Base-by-base conservation (phyloP, 2,797 vertebrate species). In the Pelobates cultripes region DNA sequence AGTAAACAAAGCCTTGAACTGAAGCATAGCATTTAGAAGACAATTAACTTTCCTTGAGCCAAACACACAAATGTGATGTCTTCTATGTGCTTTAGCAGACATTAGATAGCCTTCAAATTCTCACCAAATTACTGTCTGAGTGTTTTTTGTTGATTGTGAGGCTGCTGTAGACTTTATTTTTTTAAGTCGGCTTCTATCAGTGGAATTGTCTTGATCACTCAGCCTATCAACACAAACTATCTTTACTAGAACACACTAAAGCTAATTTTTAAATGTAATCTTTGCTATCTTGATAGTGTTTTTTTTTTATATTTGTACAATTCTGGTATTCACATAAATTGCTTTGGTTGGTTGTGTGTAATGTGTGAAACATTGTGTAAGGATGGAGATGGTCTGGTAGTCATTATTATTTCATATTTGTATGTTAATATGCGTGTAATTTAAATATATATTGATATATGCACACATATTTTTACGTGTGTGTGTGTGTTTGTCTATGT, bases 1-100 rank as follows among this genome's bases (percentile, higher is more conserved):
- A 81, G 87, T 89, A 91, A 91, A 89, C 88, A 89, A 85, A 89
- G 88, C 89, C 88, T 90, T 90, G 90, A 91, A 90, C 89, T 91
- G 86, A 90, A 89, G 87, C 86, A 86, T 88, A 88, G 86, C 82
- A 86, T 89, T 87, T 86, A 89, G 85, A 87, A 87, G 88, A 69
- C 88, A 91, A 87, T 88, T 91, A 86, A 68, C 81, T 86, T 83
- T 86, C 83, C 77, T 88, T 87, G 83, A 88, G 85, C 86, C 87
- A 86, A 90, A 75, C 85, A 86, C 77, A 88, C 86, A 87, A 87
- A 88, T 77, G 78, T 85, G 87, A 85, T 86, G 87, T 70, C 69
- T 89, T 90, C 85, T 87, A 87, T 87, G 86, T 88, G 84, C 86
- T 90, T 84, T 86, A 88, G 85, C 85, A 90, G 88, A 89, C 84